phyloP scores from a whole-genome alignment of 2,797 vertebrate species.

The Tragopan temminckii region DNA sequence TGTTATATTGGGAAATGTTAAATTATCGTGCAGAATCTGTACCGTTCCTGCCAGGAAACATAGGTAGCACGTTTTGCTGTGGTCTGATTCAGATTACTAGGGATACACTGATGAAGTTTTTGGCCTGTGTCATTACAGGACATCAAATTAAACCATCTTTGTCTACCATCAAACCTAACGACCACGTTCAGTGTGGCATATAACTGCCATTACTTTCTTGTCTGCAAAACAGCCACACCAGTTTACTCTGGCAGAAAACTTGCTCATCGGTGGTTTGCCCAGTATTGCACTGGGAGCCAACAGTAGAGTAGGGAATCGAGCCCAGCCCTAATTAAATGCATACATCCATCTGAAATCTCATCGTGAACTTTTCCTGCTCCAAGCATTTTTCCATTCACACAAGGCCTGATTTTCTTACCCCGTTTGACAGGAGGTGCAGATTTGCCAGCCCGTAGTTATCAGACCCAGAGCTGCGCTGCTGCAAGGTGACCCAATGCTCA shows the following conservation, averaged over 20 bases:
- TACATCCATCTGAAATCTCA: not conserved
- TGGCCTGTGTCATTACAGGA: not conserved
- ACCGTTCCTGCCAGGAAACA: not conserved
- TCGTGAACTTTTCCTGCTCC: not conserved
- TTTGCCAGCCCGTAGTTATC: not conserved
- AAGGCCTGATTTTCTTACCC: not conserved
- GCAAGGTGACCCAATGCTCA: not conserved
- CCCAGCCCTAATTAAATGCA: not conserved
- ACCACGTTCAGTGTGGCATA: not conserved
- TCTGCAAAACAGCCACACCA: not conserved
- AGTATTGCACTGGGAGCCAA: not conserved
- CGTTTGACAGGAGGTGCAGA: not conserved
- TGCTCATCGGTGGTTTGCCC: not conserved
- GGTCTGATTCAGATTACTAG: not conserved
- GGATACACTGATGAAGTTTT: not conserved
- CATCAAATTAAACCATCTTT: conserved; percentile 1
- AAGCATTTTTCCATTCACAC: not conserved
- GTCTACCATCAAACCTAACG: not conserved
- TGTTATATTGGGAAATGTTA: not conserved
- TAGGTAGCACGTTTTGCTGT: not conserved
- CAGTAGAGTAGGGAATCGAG: not conserved
- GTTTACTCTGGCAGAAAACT: conserved; percentile 33
- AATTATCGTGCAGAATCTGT: not conserved
- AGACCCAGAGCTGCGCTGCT: not conserved
- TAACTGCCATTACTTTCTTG: not conserved